These are phyloP conservation scores for Hyaena hyaena DNA, from an alignment of 2,113 vertebrate species.

Conservation along the genomic window DNA sequence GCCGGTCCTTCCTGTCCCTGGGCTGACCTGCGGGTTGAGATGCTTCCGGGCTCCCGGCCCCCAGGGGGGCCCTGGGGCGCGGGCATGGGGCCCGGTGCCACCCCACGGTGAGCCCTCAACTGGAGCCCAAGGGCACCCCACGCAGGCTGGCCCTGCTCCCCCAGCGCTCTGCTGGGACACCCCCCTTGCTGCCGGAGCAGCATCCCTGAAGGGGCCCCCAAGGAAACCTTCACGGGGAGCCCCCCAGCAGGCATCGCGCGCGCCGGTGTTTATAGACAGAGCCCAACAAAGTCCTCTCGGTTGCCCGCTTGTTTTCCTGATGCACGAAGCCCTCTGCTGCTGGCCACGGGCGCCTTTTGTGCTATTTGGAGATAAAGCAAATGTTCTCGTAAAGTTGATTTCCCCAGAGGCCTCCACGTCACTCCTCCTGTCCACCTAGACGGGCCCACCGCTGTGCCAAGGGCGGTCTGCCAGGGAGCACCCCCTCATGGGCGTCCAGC, in stretches of 20 bases:
- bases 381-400: slow-evolving; percentile 42
- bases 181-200: background rate
- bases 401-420: slow-evolving; percentile 53
- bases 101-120: background rate
- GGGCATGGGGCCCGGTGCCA: background rate
- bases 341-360: background rate
- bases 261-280: background rate
- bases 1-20: background rate
- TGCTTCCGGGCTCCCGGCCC: no score
- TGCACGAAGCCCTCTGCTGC: background rate
- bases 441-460: background rate
- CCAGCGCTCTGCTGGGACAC: no score
- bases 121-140: background rate
- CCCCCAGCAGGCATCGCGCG: background rate
- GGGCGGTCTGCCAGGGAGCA: background rate
- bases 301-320: background rate
- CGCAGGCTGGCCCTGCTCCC: background rate
- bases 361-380: background rate
- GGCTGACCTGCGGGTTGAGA: rapidly evolving
- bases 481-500: background rate
- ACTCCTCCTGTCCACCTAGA: background rate
- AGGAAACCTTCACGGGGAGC: background rate
- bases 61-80: background rate
- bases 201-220: background rate
- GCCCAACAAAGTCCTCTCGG: background rate